These are phyloP conservation scores for Enteromius thamalakanensis DNA, from an alignment of 2,797 vertebrate genomes.

Conservation along the genomic window DNA sequence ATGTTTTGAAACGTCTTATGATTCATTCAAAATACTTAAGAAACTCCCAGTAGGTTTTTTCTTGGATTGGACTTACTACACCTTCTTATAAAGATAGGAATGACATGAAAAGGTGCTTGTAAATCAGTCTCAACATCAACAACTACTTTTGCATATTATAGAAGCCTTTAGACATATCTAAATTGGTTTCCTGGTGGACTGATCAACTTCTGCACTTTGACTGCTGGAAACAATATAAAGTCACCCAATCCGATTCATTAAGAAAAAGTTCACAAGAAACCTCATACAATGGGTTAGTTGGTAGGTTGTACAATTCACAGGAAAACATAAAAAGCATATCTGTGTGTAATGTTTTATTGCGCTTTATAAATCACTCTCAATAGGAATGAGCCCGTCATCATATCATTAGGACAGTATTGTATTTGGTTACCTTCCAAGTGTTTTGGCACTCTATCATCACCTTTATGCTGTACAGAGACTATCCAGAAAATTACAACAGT, in stretches of 20 bases:
- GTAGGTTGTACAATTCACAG: background rate
- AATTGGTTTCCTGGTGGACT: background rate
- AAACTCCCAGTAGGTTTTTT: background rate
- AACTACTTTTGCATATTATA: background rate
- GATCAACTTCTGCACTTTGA: background rate
- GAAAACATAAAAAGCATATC: background rate
- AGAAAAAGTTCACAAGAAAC: background rate
- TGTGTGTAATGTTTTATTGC: background rate
- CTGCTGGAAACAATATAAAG: background rate
- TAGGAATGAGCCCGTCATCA: background rate
- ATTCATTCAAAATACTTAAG: background rate
- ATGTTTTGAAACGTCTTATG: background rate
- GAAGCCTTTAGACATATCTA: background rate
- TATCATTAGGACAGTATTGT: background rate
- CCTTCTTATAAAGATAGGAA: background rate
- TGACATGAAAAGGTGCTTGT: background rate
- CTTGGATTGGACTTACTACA: background rate
- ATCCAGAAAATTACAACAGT: slow-evolving; percentile 16
- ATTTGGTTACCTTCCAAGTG: background rate
- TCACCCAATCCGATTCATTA: background rate
- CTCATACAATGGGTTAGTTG: background rate
- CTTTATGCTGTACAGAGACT: background rate
- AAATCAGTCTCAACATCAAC: background rate
- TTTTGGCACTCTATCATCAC: background rate
- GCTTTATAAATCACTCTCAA: background rate